These are phyloP conservation scores for Pseudomyrmex dendroicus DNA, from an alignment of 1,140 invertebrate genomes.

Conservation along the genomic window DNA sequence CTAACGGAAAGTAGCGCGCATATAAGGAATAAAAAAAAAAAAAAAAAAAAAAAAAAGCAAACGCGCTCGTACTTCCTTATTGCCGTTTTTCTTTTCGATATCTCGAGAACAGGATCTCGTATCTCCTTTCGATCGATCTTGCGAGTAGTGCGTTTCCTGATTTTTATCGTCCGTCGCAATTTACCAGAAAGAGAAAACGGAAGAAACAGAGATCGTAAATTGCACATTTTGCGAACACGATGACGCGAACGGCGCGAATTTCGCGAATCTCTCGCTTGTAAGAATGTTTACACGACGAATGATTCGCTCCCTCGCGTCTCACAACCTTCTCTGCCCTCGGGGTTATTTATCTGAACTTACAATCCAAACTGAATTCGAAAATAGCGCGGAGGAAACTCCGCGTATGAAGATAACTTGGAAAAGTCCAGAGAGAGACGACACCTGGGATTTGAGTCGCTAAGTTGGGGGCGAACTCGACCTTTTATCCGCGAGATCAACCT, in stretches of 20 bases:
- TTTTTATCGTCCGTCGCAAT: conserved; percentile 72
- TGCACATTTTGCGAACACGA: conserved; percentile 44
- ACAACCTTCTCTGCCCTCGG: neutral
- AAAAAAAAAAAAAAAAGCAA: too few relatives aligned
- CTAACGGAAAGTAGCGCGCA: conserved; percentile 51
- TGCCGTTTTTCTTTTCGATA: conserved; percentile 70
- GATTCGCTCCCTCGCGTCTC: conserved; percentile 4
- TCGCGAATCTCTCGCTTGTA: neutral
- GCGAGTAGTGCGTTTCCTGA: conserved; percentile 64
- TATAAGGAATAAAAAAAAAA: conserved; percentile 37
- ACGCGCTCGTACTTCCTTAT: conserved; percentile 66
- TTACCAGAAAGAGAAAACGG: conserved; percentile 63
- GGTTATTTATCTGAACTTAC: conserved; percentile 35
- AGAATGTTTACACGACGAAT: conserved; percentile 26
- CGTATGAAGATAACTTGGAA: conserved; percentile 26
- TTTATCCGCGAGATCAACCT: conserved; percentile 39
- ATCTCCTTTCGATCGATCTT: conserved; percentile 35
- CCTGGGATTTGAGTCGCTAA: conserved; percentile 38
- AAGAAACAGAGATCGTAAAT: conserved; percentile 60
- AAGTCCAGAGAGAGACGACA: conserved; percentile 21
- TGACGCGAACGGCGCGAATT: conserved; percentile 7
- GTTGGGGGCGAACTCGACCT: neutral
- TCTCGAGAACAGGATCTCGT: conserved; percentile 55
- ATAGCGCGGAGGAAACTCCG: neutral
- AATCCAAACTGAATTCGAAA: conserved; percentile 27